Evolutionary conservation across 2,113 vertebrate species (phyloP).

Genomic region (Callionymus lyra): DNA sequence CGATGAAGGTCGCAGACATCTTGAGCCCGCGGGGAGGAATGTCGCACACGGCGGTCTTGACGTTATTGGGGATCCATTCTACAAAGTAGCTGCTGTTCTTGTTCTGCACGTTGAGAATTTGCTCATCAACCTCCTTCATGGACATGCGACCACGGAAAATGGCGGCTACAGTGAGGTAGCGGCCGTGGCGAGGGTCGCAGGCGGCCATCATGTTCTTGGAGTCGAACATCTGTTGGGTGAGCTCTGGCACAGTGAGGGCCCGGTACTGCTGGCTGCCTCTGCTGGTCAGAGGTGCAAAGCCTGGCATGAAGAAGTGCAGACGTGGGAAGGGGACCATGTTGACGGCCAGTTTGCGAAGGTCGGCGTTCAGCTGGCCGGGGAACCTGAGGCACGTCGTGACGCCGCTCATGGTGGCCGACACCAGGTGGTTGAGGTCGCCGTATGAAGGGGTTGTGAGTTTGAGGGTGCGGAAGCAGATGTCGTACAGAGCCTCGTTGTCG

Average conservation of each 20-base stretch:
- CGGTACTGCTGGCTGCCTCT: constrained; percentile 74
- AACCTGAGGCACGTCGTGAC: constrained; percentile 69
- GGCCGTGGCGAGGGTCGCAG: constrained; percentile 71
- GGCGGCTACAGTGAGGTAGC: constrained; percentile 71
- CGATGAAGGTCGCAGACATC: constrained; percentile 87
- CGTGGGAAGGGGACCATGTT: constrained; percentile 79
- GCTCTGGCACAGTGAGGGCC: constrained; percentile 68
- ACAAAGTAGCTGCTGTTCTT: constrained; percentile 93
- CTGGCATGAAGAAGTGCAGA: constrained; percentile 77
- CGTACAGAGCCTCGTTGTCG: constrained; percentile 73
- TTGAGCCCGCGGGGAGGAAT: constrained; percentile 84
- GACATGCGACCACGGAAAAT: constrained; percentile 77
- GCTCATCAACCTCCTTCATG: constrained; percentile 78
- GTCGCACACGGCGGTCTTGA: constrained; percentile 86
- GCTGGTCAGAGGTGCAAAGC: constrained; percentile 73
- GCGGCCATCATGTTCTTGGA: constrained; percentile 78
- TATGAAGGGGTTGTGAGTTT: constrained; percentile 75
- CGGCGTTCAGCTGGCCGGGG: too few relatives aligned
- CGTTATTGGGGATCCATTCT: constrained; percentile 90
- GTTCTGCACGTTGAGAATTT: constrained; percentile 89
- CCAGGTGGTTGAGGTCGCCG: constrained; percentile 73
- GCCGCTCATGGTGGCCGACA: constrained; percentile 74
- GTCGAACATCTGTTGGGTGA: constrained; percentile 76
- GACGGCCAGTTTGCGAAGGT: constrained; percentile 47
- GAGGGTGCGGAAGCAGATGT: constrained; percentile 76